phyloP scores from a whole-genome alignment of 2,797 vertebrate genomes.

The Remorina albescens region DNA sequence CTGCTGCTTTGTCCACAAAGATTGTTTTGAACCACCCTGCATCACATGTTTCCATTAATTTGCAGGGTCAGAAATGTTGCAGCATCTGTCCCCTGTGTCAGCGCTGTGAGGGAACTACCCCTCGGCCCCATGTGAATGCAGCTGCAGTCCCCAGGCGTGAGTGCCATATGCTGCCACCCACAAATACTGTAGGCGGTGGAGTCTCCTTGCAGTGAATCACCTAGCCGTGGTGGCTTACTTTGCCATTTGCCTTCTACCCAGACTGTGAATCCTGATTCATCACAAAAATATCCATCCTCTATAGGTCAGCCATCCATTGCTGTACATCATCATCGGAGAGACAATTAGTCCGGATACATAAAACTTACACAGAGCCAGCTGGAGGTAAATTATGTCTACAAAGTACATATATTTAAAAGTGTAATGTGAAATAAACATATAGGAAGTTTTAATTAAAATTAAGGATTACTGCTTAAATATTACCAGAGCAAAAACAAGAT shows the following conservation, averaged over 20 bases:
- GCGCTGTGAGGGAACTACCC: slow-evolving; percentile 84
- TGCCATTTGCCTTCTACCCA: slow-evolving; percentile 79
- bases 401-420: slow-evolving; percentile 23
- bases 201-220: slow-evolving; percentile 55
- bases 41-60: slow-evolving; percentile 82
- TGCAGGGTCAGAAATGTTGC: slow-evolving; percentile 84
- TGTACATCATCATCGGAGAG: slow-evolving; percentile 31
- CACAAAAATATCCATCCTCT: slow-evolving; percentile 84
- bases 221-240: slow-evolving; percentile 70
- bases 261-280: slow-evolving; percentile 86
- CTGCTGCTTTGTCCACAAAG: neutral
- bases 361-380: slow-evolving; percentile 33
- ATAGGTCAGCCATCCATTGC: slow-evolving; percentile 66
- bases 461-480: slow-evolving; percentile 9
- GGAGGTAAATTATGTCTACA: slow-evolving; percentile 31
- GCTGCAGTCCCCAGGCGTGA: slow-evolving; percentile 73
- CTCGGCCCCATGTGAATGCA: slow-evolving; percentile 86
- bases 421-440: slow-evolving; percentile 9
- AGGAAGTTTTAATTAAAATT: slow-evolving; percentile 3
- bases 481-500: slow-evolving; percentile 14
- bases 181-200: slow-evolving; percentile 68
- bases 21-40: slow-evolving; percentile 54
- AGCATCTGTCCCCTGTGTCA: slow-evolving; percentile 81
- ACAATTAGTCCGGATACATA: slow-evolving; percentile 34
- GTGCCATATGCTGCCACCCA: slow-evolving; percentile 73